Conservation (phyloP, 2,113 vertebrate genomes). For the Larimichthys polyactis region DNA sequence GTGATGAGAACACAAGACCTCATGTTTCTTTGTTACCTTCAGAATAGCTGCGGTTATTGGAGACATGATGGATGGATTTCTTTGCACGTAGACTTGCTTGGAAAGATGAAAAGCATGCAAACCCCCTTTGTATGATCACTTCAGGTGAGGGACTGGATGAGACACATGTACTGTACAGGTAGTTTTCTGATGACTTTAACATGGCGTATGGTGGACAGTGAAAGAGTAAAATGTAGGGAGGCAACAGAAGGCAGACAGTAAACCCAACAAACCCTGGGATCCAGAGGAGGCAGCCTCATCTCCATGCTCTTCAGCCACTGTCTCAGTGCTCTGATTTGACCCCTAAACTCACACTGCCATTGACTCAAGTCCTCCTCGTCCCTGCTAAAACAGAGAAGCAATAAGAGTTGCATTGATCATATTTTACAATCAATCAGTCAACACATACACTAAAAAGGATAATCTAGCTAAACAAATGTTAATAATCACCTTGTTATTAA, state of each 20-base stretch:
- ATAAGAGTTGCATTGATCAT: not conserved
- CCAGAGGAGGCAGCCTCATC: conserved; percentile 80
- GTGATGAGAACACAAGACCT: not conserved
- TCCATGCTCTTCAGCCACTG: conserved; percentile 87
- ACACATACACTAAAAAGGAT: not conserved
- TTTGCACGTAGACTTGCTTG: not conserved
- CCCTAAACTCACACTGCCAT: conserved; percentile 83
- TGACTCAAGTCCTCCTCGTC: conserved; percentile 75
- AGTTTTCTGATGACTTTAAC: not conserved
- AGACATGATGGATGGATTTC: not conserved
- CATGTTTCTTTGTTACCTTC: not conserved
- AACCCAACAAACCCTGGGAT: conserved; percentile 75
- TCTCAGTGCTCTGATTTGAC: conserved; percentile 86
- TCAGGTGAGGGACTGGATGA: not conserved
- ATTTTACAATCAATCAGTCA: not conserved
- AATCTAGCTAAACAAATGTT: not conserved
- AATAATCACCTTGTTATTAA: not conserved
- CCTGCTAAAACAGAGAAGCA: conserved; percentile 57
- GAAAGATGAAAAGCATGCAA: not conserved
- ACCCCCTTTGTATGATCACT: not conserved
- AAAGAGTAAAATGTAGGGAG: not conserved
- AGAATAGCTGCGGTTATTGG: not conserved
- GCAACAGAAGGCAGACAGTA: conserved; percentile 19
- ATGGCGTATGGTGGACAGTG: not conserved
- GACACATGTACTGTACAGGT: not conserved